These are phyloP conservation scores for Cynoglossus semilaevis DNA, from an alignment of 2,113 vertebrate species.

Conservation along the genomic window DNA sequence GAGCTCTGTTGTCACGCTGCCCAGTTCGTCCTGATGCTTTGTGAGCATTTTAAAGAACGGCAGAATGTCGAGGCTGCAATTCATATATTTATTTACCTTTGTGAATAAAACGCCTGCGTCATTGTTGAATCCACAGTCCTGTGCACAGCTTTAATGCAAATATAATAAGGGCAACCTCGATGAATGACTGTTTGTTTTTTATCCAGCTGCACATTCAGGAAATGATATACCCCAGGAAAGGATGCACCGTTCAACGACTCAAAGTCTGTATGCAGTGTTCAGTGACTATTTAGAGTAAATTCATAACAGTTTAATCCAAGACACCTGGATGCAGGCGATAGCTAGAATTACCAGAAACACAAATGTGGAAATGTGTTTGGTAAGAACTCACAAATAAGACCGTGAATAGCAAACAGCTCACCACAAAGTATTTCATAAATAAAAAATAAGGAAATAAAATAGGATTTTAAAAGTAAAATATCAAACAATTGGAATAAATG, in stretches of 20 bases:
- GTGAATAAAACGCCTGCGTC: conserved; percentile 4
- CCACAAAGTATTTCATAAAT: too few species aligned
- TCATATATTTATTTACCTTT: too few species aligned
- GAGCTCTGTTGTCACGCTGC: conserved; percentile 47
- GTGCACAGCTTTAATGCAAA: conserved; percentile 27
- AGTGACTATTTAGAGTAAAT: too few species aligned
- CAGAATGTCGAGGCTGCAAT: conserved; percentile 10
- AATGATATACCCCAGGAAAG: conserved; percentile 20
- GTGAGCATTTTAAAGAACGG: conserved; percentile 44
- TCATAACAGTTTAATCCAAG: too few species aligned
- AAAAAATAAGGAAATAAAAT: too few species aligned
- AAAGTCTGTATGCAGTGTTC: not conserved
- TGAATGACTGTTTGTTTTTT: conserved; percentile 12
- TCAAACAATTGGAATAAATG: too few species aligned
- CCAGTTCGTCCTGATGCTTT: conserved; percentile 50
- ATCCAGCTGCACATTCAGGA: conserved; percentile 16
- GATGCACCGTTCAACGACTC: conserved; percentile 27
- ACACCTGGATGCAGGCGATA: too few species aligned
- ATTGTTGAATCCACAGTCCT: conserved; percentile 16
- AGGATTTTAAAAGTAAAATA: too few species aligned
- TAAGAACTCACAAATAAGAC: too few species aligned
- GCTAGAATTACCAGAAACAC: too few species aligned
- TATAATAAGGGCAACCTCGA: conserved; percentile 35
- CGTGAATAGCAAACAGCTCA: too few species aligned
- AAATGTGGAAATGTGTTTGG: too few species aligned